A percentile compares a stretch with the other conserved stretches of the same genome.
phyloP scores from a whole-genome alignment of 2,888 invertebrate species.

The Scaptodrosophila latifasciaeformis region DNA sequence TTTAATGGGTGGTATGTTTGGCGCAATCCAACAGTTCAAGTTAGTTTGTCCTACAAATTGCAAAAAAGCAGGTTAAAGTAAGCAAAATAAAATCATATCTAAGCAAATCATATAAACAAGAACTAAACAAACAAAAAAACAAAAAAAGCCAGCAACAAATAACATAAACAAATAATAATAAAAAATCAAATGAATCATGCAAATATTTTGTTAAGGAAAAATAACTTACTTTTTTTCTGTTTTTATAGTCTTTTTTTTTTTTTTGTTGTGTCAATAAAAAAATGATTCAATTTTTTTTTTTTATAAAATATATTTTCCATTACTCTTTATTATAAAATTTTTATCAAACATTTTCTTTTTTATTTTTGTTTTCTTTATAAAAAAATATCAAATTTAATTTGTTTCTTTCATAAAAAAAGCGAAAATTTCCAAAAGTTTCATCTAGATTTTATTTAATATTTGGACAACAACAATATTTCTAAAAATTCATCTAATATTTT shows the following conservation, averaged over 20 bases:
- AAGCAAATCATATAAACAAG: conserved; percentile 7
- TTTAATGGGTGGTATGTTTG: conserved; percentile 72
- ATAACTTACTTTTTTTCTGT: conserved; percentile 25
- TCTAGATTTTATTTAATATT: not conserved
- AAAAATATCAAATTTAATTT: conserved; percentile 59
- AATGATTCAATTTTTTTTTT: conserved; percentile 6
- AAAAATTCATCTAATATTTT: conserved; percentile 15
- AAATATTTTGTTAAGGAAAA: not conserved
- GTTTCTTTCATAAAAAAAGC: conserved; percentile 43
- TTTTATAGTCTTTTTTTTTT: not conserved
- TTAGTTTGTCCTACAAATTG: conserved; percentile 50
- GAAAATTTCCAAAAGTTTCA: conserved; percentile 24
- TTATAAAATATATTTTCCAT: conserved; percentile 44
- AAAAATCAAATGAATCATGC: not conserved
- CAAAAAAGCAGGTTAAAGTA: conserved; percentile 22
- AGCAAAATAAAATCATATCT: conserved; percentile 14
- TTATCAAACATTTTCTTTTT: conserved; percentile 22
- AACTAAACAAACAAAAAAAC: not conserved
- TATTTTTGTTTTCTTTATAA: conserved; percentile 33
- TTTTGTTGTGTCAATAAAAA: conserved; percentile 14
- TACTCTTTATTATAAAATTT: conserved; percentile 14
- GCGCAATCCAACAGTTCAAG: conserved; percentile 66
- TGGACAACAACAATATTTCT: conserved; percentile 30
- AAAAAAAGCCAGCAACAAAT: conserved; percentile 3
- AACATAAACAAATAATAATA: not conserved